Evolutionary conservation across 2,797 vertebrate genomes (phyloP), one percentile per base, ranked within the genome.

Genomic region (Phyllotis vaccarum): DNA sequence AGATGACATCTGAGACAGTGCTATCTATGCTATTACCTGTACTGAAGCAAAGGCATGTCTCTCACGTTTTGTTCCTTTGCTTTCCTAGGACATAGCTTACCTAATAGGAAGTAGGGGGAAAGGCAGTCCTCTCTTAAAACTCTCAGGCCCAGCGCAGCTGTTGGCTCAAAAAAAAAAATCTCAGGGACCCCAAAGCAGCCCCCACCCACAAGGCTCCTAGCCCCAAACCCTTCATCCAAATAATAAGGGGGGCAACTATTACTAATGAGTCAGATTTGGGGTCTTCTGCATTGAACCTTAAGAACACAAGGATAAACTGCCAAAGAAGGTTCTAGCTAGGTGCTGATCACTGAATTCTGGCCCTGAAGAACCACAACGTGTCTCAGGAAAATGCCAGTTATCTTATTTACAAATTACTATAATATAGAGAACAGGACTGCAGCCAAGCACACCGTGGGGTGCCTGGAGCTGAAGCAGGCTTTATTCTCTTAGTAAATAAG

Each of bases 391-490:
- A 68, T 46, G 54, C 76, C 34, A 93, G 82, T 37, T 27, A 90
- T 85, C 75, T 79, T 93, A 66, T 82, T 87, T 82, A 58, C 54
- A 95, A 92, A 87, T 91, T 54, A 82, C 60, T 83, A 95, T 24
- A 24, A 94, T 62, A 72, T 54, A 89, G 78, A 90, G 83, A 91
- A 75, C 80, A 89, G 95, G 79, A 89, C 49, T 27, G 62, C 52
- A 90, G 81, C 52, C 83, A 66, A 13, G 17, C 27, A 78, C 43
- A 85, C 86, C 81, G 70, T 79, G 56, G 52, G 80, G 49, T 79
- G 13, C 54, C 64, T 86, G 58, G 56, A 29, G 19, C 31, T 80
- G 49, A 95, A 90, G 43, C 14, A 52, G n/a, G n/a, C n/a, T 46
- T 90, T 93, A 79, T 79, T 66, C 37, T 62, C 83, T 94, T 86